A percentile compares a stretch with the other conserved stretches of the same genome.
Evolutionary conservation across 2,113 vertebrate species (phyloP).

Genomic region (Tympanuchus pallidicinctus): DNA sequence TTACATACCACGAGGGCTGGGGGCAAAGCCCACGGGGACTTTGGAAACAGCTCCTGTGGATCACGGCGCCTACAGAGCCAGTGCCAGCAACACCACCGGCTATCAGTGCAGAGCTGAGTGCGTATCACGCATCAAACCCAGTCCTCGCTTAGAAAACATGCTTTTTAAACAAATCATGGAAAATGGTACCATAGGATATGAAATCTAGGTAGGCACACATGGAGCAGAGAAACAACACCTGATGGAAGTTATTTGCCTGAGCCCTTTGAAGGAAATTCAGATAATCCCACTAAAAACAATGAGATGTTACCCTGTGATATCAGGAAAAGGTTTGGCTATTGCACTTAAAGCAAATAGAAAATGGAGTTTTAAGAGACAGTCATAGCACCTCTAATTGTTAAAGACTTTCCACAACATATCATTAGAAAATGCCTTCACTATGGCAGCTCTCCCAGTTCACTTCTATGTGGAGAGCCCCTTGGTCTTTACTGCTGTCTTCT

Average conservation of each 20-base stretch:
- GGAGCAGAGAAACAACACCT: not conserved
- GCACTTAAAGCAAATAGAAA: not conserved
- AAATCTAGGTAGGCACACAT: not conserved
- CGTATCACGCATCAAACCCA: too few relatives aligned
- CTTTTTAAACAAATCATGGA: too few relatives aligned
- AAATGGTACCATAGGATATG: not conserved
- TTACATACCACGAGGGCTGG: rapidly evolving
- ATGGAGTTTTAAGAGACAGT: not conserved
- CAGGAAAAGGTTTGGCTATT: not conserved
- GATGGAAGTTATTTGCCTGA: not conserved
- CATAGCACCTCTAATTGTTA: not conserved
- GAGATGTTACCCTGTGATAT: not conserved
- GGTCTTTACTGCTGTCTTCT: not conserved
- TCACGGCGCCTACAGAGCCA: not conserved
- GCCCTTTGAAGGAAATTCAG: not conserved
- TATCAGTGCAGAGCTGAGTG: not conserved
- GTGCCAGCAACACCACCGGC: not conserved
- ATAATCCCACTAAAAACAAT: not conserved
- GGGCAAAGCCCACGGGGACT: rapidly evolving
- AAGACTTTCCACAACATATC: not conserved
- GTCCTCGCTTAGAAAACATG: not conserved
- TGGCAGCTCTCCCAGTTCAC: not conserved
- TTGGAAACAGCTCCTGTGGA: not conserved
- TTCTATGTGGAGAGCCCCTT: not conserved
- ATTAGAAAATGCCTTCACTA: not conserved